Conservation (phyloP, 2,888 invertebrate genomes). For the Stenodera caucasica region DNA sequence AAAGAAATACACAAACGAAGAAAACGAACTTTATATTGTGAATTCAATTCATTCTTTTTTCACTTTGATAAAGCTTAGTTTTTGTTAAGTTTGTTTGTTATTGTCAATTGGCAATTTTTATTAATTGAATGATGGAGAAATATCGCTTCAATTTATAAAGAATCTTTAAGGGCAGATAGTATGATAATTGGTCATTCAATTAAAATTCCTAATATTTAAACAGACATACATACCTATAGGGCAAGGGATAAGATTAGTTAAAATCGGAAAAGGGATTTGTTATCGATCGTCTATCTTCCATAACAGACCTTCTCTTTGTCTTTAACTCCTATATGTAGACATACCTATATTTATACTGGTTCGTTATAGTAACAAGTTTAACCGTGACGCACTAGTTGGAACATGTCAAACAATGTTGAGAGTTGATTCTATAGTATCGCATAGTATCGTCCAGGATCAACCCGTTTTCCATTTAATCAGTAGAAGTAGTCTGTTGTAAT, state of each 20-base stretch:
- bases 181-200: not conserved
- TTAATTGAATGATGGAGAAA: not conserved
- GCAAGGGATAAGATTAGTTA: constrained; percentile 4
- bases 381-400: not conserved
- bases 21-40: constrained; percentile 16
- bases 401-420: constrained; percentile 15
- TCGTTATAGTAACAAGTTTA: constrained; percentile 5
- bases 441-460: constrained; percentile 8
- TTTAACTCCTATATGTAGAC: not conserved
- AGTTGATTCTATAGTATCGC: constrained; percentile 9
- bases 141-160: constrained; percentile 11
- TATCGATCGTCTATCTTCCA: constrained; percentile 8
- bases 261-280: constrained; percentile 1
- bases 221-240: not conserved
- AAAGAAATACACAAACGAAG: constrained; percentile 10
- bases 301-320: constrained; percentile 4
- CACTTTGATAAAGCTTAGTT: not conserved
- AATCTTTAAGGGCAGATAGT: not conserved
- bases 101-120: not conserved
- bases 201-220: not conserved
- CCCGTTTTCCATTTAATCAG: constrained; percentile 28
- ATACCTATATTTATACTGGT: too few species aligned
- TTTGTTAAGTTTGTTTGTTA: constrained; percentile 3
- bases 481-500: constrained; percentile 23
- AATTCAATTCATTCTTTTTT: constrained; percentile 21